Percentiles rank a stretch among this genome's conserved stretches.
Conservation (phyloP, 2,888 invertebrate species). For the Crematogaster levior region DNA sequence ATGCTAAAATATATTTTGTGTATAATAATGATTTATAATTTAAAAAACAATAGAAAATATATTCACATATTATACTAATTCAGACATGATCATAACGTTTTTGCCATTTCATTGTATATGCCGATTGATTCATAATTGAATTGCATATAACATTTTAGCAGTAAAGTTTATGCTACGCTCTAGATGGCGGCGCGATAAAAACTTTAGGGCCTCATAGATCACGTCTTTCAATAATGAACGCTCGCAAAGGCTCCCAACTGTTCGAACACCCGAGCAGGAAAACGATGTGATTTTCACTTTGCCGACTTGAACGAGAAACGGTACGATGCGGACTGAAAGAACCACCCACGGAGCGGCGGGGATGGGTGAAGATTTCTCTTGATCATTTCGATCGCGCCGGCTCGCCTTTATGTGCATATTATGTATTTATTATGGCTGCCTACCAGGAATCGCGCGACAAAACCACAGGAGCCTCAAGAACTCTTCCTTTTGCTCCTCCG, state of each 20-base stretch:
- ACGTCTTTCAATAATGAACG: slow-evolving; percentile 43
- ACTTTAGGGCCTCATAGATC: slow-evolving; percentile 28
- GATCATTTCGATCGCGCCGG: slow-evolving; percentile 85
- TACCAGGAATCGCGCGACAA: slow-evolving; percentile 84
- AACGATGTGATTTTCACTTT: slow-evolving; percentile 64
- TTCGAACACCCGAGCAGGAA: slow-evolving; percentile 24
- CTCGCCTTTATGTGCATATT: slow-evolving; percentile 85
- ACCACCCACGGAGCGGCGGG: slow-evolving; percentile 78
- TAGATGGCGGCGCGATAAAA: slow-evolving; percentile 28
- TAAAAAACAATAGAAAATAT: neutral
- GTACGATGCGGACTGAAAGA: slow-evolving; percentile 51
- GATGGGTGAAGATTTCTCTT: slow-evolving; percentile 77
- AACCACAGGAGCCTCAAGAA: slow-evolving; percentile 78
- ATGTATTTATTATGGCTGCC: slow-evolving; percentile 85
- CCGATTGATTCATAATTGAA: slow-evolving; percentile 31
- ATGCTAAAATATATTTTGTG: neutral
- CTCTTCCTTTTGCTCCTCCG: slow-evolving; percentile 65
- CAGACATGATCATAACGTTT: neutral
- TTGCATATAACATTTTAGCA: neutral
- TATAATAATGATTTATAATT: neutral
- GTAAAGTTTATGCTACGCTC: slow-evolving; percentile 20
- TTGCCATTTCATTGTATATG: neutral
- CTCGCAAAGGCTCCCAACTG: neutral
- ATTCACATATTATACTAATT: neutral
- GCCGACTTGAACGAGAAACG: slow-evolving; percentile 9